These are phyloP conservation scores for Rhorus exstirpatorius DNA, from an alignment of 2,888 invertebrate species.

Conservation along the genomic window DNA sequence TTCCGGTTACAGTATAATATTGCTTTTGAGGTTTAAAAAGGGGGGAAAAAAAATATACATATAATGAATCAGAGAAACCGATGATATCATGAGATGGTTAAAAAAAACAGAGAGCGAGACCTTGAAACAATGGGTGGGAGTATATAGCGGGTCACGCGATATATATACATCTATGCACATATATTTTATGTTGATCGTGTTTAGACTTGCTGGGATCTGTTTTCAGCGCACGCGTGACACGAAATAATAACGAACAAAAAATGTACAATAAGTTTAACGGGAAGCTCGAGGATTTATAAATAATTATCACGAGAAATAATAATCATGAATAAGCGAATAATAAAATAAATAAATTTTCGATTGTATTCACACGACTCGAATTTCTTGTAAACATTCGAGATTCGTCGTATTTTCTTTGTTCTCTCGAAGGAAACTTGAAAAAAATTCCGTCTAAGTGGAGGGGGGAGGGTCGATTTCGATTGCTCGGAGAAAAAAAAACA, in stretches of 20 bases:
- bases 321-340: background rate
- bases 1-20: background rate
- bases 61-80: background rate
- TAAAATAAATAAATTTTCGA: too few species aligned
- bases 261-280: slow-evolving; percentile 8
- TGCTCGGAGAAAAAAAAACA: too few species aligned
- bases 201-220: slow-evolving; percentile 43
- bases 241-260: slow-evolving; percentile 20
- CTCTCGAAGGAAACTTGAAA: background rate
- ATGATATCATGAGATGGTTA: background rate
- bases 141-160: slow-evolving; percentile 7
- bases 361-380: too few species aligned
- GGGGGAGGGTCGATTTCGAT: background rate
- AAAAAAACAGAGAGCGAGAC: slow-evolving; percentile 29
- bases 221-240: slow-evolving; percentile 30
- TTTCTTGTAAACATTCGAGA: too few species aligned
- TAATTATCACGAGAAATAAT: slow-evolving; percentile 11
- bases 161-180: background rate
- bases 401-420: background rate
- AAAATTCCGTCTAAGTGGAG: too few species aligned
- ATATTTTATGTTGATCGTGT: slow-evolving; percentile 5
- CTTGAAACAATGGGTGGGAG: slow-evolving; percentile 62
- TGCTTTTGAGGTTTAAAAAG: background rate
- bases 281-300: background rate
- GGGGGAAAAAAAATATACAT: background rate